Evolutionary conservation across 2,888 invertebrate genomes (phyloP).

Genomic region (Melikaiella ostensackeni): DNA sequence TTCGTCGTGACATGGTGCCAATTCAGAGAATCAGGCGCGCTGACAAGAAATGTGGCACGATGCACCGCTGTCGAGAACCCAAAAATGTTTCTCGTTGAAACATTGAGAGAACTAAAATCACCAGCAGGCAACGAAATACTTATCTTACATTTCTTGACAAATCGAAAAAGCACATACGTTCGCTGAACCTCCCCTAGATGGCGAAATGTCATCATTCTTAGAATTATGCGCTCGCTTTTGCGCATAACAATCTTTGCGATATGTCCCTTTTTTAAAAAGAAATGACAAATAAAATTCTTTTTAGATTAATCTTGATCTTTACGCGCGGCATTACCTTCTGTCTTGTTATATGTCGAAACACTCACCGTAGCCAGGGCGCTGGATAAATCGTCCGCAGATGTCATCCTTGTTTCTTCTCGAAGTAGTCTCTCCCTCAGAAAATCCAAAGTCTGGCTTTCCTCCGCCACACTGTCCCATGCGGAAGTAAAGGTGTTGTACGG

Average conservation of each 20-base stretch:
- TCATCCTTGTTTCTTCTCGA: slow-evolving; percentile 44
- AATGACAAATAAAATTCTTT: slow-evolving; percentile 41
- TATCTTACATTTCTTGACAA: not conserved
- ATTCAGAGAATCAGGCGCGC: too few relatives aligned
- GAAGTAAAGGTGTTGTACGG: slow-evolving; percentile 43
- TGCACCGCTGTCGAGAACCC: slow-evolving; percentile 44
- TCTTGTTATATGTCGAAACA: slow-evolving; percentile 5
- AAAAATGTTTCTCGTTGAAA: slow-evolving; percentile 36
- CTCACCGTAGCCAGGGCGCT: slow-evolving; percentile 37
- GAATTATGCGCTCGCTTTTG: slow-evolving; percentile 21
- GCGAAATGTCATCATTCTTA: not conserved
- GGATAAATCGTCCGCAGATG: slow-evolving; percentile 31
- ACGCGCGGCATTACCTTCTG: not conserved
- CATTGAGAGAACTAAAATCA: not conserved
- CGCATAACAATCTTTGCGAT: slow-evolving; percentile 38
- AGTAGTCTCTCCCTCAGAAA: slow-evolving; percentile 43
- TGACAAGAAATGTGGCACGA: not conserved
- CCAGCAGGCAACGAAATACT: not conserved
- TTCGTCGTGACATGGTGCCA: too few relatives aligned
- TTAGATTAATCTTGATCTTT: not conserved
- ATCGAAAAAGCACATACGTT: slow-evolving; percentile 6
- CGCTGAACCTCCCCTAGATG: too few relatives aligned
- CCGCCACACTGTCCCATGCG: slow-evolving; percentile 47
- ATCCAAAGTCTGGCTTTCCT: slow-evolving; percentile 36
- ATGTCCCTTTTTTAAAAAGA: slow-evolving; percentile 42